These are phyloP conservation scores for Pachycephala philippinensis DNA, from an alignment of 2,113 vertebrate genomes.

Conservation along the genomic window DNA sequence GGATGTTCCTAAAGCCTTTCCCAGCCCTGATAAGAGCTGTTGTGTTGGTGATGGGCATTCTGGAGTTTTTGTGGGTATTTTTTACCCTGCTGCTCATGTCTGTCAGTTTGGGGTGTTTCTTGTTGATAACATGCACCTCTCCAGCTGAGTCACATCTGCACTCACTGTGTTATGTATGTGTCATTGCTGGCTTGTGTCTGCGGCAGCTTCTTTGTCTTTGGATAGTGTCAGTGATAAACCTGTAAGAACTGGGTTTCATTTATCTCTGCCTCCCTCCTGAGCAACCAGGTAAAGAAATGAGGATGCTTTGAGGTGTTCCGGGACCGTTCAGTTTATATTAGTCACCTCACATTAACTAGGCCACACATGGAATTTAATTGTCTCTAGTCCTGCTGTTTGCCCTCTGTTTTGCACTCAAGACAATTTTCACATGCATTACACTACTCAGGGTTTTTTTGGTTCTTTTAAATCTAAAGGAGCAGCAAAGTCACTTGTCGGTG, in stretches of 20 bases:
- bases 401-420: not conserved
- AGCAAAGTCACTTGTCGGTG: not conserved
- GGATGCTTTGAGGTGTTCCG: not conserved
- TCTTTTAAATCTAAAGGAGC: not conserved
- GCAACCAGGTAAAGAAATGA: not conserved
- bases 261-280: not conserved
- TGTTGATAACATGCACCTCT: not conserved
- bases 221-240: not conserved
- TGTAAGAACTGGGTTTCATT: not conserved
- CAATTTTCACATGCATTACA: not conserved
- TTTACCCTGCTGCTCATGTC: not conserved
- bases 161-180: not conserved
- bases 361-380: not conserved
- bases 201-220: not conserved
- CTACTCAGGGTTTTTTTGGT: fast-evolving
- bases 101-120: not conserved
- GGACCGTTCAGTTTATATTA: not conserved
- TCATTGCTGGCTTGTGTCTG: not conserved
- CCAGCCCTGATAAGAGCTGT: not conserved
- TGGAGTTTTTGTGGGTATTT: not conserved
- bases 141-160: not conserved
- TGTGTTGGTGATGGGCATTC: not conserved
- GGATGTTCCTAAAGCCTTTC: not conserved
- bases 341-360: not conserved
- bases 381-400: not conserved